These are phyloP conservation scores for Asteroscopus sphinx DNA, from an alignment of 2,888 invertebrate genomes.

Conservation along the genomic window DNA sequence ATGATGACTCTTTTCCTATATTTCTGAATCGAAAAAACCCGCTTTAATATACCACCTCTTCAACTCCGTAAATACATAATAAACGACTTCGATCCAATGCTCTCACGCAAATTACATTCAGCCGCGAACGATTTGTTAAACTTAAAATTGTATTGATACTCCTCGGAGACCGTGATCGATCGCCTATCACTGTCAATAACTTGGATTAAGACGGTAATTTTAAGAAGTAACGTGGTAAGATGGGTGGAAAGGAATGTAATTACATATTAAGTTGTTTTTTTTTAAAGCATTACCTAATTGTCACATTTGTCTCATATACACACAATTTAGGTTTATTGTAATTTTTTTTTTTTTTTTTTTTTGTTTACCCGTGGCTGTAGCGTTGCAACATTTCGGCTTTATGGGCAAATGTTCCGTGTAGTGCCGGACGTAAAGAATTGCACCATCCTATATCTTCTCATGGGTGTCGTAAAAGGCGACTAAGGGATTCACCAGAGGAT, in stretches of 20 bases:
- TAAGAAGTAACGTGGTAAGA: conserved; percentile 27
- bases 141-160: conserved; percentile 67
- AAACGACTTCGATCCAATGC: conserved; percentile 62
- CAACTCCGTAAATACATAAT: conserved; percentile 51
- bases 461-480: no score
- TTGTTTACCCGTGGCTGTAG: no score
- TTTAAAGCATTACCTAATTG: no score
- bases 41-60: conserved; percentile 19
- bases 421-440: no score
- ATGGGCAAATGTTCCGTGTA: no score
- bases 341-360: no score
- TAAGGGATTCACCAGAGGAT: no score
- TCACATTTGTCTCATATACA: no score
- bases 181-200: conserved; percentile 75
- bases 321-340: no score
- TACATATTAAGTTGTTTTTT: conserved; percentile 3
- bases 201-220: conserved; percentile 36
- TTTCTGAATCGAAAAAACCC: conserved; percentile 14
- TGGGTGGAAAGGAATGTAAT: conserved; percentile 5
- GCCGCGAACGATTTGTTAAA: conserved; percentile 78
- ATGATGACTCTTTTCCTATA: no score
- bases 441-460: no score
- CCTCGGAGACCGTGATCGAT: conserved; percentile 73
- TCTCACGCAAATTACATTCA: conserved; percentile 80
- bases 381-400: no score